These are phyloP conservation scores for Spea bombifrons DNA, from an alignment of 2,113 vertebrate species.

Conservation along the genomic window DNA sequence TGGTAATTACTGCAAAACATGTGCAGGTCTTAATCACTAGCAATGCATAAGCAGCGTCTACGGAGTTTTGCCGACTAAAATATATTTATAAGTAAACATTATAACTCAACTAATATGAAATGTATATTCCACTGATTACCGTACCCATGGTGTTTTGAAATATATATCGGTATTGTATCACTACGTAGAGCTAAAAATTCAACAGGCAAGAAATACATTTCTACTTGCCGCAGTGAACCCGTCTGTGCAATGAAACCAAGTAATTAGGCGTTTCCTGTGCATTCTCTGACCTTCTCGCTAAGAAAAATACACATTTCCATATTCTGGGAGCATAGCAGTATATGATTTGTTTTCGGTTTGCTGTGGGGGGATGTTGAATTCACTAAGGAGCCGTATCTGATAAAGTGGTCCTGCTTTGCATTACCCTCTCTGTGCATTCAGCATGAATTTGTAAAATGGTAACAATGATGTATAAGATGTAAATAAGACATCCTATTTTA, in stretches of 20 bases:
- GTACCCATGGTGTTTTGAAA: too few relatives aligned
- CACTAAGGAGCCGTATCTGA: background rate
- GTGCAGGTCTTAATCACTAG: too few relatives aligned
- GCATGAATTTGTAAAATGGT: slow-evolving; percentile 54
- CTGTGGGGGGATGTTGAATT: background rate
- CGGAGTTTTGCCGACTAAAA: too few relatives aligned
- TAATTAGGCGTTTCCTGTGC: background rate
- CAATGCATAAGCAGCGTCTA: too few relatives aligned
- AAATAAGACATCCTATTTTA: slow-evolving; percentile 51
- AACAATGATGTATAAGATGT: slow-evolving; percentile 56
- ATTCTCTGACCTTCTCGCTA: slow-evolving; percentile 7
- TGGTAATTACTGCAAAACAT: too few relatives aligned
- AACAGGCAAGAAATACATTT: background rate
- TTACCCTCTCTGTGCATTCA: slow-evolving; percentile 47
- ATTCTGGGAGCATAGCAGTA: background rate
- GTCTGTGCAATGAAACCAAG: background rate
- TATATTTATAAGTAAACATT: too few relatives aligned
- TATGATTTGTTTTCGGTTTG: slow-evolving; percentile 11
- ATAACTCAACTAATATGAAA: too few relatives aligned
- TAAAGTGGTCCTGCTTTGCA: slow-evolving; percentile 32
- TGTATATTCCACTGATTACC: too few relatives aligned
- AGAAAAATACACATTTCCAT: background rate
- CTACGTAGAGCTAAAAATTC: too few relatives aligned
- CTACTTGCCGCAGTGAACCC: background rate
- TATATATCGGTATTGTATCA: background rate